Evolutionary conservation across 2,113 vertebrate species (phyloP).

Genomic region (Sphaerodactylus townsendi): DNA sequence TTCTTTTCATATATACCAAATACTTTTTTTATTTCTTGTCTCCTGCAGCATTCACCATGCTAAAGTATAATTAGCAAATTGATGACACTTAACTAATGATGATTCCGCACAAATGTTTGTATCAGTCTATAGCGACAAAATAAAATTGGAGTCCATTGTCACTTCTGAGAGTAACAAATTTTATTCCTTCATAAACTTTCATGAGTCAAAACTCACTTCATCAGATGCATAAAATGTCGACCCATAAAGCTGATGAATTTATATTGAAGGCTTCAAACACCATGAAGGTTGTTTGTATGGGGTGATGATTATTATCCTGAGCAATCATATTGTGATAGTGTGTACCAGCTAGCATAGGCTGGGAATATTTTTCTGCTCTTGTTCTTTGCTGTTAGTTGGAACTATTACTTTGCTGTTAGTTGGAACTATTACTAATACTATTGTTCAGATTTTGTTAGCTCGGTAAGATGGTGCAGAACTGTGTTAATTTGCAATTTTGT

Average conservation of each 20-base stretch:
- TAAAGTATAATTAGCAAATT: neutral
- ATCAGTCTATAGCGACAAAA: no score
- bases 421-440: neutral
- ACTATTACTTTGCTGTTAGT: neutral
- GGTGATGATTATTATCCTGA: neutral
- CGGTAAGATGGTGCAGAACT: neutral
- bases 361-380: neutral
- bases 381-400: neutral
- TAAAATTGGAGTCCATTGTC: no score
- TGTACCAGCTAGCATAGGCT: rapidly evolving
- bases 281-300: no score
- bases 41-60: rapidly evolving
- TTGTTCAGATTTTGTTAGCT: neutral
- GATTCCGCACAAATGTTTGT: no score
- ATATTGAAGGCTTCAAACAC: no score
- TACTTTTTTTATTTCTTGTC: rapidly evolving
- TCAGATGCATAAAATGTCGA: no score
- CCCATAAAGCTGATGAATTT: no score
- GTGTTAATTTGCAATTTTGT: neutral
- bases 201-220: no score
- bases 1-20: neutral
- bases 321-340: neutral
- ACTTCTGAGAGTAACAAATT: no score
- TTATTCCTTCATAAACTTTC: no score
- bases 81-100: neutral